Percentiles rank a stretch among this genome's conserved stretches.
Evolutionary conservation across 2,113 vertebrate genomes (phyloP).

Genomic region (Ctenomys sociabilis): DNA sequence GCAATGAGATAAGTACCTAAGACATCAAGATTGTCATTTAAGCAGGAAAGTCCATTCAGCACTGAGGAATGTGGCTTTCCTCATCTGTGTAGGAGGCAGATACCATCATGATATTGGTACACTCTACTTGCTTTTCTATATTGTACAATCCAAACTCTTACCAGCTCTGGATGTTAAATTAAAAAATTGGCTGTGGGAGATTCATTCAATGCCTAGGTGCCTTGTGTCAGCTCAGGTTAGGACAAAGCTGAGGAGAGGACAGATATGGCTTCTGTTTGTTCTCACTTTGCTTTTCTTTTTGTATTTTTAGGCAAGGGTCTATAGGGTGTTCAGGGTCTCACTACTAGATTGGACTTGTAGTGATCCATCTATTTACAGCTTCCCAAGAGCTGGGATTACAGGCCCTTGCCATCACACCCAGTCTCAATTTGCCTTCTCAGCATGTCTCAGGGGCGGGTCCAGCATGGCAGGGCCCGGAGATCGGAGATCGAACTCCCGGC

Average conservation of each 20-base stretch:
- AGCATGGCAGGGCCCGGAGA: too few species aligned
- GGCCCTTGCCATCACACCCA: too few species aligned
- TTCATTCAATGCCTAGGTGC: rapidly evolving
- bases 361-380: too few species aligned
- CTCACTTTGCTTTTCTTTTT: background rate
- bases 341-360: too few species aligned
- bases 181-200: slow-evolving; percentile 63
- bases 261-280: background rate
- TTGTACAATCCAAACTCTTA: slow-evolving; percentile 59
- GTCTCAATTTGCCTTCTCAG: too few species aligned
- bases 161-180: slow-evolving; percentile 62
- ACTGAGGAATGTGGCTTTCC: rapidly evolving
- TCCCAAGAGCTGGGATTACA: too few species aligned
- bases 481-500: too few species aligned
- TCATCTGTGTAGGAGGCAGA: background rate
- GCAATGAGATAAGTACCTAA: background rate
- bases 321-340: too few species aligned
- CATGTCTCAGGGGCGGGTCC: too few species aligned
- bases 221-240: background rate
- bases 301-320: too few species aligned
- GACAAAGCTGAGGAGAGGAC: background rate
- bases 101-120: background rate
- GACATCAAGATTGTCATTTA: background rate
- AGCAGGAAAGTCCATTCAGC: background rate
- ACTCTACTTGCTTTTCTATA: background rate